Evolutionary conservation across 37 sponge, comb jelly and placozoan species (phyloP).

Genomic region (Mnemiopsis leidyi): DNA sequence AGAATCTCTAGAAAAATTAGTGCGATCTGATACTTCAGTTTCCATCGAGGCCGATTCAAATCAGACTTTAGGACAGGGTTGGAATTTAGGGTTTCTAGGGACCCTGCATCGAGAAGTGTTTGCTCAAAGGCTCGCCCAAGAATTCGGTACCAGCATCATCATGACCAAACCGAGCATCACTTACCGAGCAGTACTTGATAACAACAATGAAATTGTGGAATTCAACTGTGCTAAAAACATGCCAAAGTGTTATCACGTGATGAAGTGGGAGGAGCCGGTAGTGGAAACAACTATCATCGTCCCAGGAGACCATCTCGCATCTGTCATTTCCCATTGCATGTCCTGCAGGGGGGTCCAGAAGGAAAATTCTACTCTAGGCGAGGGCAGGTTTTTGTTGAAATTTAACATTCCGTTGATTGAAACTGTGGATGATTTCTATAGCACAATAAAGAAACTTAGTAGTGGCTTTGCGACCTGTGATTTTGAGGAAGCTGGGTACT

Average conservation of each 20-base stretch:
- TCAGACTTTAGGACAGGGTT: slow-evolving; percentile 86
- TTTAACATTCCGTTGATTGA: slow-evolving; percentile 84
- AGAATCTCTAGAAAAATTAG: not conserved
- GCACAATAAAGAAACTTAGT: slow-evolving; percentile 78
- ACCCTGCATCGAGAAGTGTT: slow-evolving; percentile 94
- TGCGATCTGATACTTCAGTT: slow-evolving; percentile 8
- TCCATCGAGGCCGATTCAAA: not conserved
- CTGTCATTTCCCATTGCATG: slow-evolving; percentile 74
- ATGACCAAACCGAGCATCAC: slow-evolving; percentile 88
- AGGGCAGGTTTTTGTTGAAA: slow-evolving; percentile 75
- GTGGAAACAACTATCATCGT: slow-evolving; percentile 77
- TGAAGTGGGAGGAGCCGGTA: slow-evolving; percentile 76
- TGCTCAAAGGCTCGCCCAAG: slow-evolving; percentile 84
- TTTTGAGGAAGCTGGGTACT: slow-evolving; percentile 89
- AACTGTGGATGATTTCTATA: slow-evolving; percentile 84
- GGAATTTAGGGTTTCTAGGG: slow-evolving; percentile 92
- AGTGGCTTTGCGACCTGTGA: slow-evolving; percentile 96
- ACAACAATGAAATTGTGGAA: not conserved
- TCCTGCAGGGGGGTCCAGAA: slow-evolving; percentile 71
- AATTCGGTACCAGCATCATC: slow-evolving; percentile 80
- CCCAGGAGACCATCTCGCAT: slow-evolving; percentile 79
- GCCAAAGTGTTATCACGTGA: slow-evolving; percentile 66
- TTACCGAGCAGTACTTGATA: slow-evolving; percentile 75
- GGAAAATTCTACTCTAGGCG: slow-evolving; percentile 74
- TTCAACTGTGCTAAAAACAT: slow-evolving; percentile 49